Percentiles rank a stretch among this genome's conserved stretches.
Evolutionary conservation across 64 coral and sea anemone genomes (phyloP).

Genomic region (Montipora sp.): DNA sequence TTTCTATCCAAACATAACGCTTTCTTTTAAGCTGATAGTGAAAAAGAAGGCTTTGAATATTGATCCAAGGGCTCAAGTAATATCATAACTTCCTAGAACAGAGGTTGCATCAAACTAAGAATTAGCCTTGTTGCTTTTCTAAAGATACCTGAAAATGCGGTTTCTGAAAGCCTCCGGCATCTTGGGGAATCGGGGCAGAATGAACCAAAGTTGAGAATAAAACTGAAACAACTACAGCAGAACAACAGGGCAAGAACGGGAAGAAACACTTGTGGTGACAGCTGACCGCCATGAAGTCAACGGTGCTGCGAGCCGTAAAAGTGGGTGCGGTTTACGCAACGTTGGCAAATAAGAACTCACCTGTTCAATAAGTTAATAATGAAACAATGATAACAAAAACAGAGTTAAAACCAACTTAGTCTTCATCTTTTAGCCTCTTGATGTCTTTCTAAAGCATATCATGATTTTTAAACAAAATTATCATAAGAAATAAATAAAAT

Average conservation of each 20-base stretch:
- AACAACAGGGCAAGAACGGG: not conserved
- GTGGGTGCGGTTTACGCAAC: not conserved
- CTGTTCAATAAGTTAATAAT: constrained; percentile 34
- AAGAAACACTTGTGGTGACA: not conserved
- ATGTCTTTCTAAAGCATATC: not conserved
- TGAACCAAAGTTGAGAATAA: not conserved
- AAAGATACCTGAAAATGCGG: constrained; percentile 76
- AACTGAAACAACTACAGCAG: not conserved
- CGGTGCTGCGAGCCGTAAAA: not conserved
- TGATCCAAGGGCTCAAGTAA: too few species aligned
- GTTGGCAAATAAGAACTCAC: not conserved
- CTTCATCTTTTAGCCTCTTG: not conserved
- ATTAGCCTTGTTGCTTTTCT: not conserved
- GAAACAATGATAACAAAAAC: not conserved
- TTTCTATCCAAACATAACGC: too few species aligned
- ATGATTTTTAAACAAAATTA: not conserved
- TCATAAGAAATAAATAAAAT: not conserved
- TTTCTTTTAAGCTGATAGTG: too few species aligned
- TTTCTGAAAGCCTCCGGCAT: constrained; percentile 56
- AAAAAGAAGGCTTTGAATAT: too few species aligned
- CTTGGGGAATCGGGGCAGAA: constrained; percentile 5
- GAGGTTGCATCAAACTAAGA: too few species aligned
- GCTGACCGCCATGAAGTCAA: not conserved
- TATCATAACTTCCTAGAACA: too few species aligned
- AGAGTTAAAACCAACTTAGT: not conserved